A percentile compares a stretch with the other conserved stretches of the same genome.
Evolutionary conservation across 2,888 invertebrate species (phyloP).

Genomic region (Catocala nupta): DNA sequence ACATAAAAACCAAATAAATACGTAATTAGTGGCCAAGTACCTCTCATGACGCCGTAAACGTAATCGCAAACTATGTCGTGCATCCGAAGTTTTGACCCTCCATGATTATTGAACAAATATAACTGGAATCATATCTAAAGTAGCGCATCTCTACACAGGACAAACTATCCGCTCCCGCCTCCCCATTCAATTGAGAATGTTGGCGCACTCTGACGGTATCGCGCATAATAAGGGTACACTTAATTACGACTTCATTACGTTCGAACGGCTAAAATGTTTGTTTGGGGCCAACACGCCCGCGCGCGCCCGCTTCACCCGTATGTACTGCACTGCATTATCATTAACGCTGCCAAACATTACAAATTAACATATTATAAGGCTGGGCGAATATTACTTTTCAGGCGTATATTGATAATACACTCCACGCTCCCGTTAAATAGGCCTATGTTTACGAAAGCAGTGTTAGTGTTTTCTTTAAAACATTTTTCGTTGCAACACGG

Average conservation of each 20-base stretch:
- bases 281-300: slow-evolving; percentile 43
- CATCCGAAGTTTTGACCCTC: too few species aligned
- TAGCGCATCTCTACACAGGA: slow-evolving; percentile 12
- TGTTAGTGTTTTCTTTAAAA: too few species aligned
- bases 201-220: slow-evolving; percentile 16
- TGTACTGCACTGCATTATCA: slow-evolving; percentile 36
- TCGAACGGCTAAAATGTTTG: slow-evolving; percentile 55
- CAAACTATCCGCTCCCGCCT: slow-evolving; percentile 9
- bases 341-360: slow-evolving; percentile 32
- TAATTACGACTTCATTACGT: slow-evolving; percentile 57
- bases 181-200: slow-evolving; percentile 7
- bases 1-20: too few species aligned
- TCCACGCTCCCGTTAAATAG: too few species aligned
- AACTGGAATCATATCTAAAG: too few species aligned
- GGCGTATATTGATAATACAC: too few species aligned
- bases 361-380: neutral
- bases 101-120: too few species aligned
- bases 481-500: too few species aligned
- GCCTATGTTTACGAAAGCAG: too few species aligned
- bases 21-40: too few species aligned
- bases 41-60: too few species aligned
- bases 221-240: slow-evolving; percentile 31
- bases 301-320: neutral
- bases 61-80: too few species aligned
- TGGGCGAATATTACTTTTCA: neutral